phyloP scores from a whole-genome alignment of 1,140 invertebrate species.

The Megalopta genalis region DNA sequence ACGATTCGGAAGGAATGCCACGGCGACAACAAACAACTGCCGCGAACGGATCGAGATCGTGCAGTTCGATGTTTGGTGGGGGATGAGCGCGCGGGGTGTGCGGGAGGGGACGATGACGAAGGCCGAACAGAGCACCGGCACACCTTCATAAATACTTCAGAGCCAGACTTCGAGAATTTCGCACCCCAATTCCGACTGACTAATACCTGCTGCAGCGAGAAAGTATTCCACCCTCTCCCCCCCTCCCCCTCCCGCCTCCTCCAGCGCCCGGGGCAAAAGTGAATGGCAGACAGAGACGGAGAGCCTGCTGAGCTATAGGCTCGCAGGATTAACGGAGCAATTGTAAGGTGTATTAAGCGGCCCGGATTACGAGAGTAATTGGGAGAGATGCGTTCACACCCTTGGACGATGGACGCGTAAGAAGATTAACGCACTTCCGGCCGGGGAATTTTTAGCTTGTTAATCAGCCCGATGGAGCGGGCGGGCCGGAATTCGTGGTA shows the following conservation, averaged over 20 bases:
- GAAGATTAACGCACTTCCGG: too few species aligned
- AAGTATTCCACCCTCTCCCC: background rate
- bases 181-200: constrained; percentile 63
- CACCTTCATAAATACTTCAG: constrained; percentile 73
- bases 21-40: background rate
- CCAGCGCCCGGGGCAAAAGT: too few species aligned
- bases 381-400: too few species aligned
- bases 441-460: too few species aligned
- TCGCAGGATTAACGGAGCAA: constrained; percentile 9
- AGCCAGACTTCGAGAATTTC: constrained; percentile 68
- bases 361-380: too few species aligned
- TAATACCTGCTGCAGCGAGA: constrained; percentile 41
- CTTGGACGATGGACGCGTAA: too few species aligned
- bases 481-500: too few species aligned
- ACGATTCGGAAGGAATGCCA: constrained; percentile 49
- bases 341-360: background rate
- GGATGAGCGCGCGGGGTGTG: too few species aligned
- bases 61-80: too few species aligned
- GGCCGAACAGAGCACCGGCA: constrained; percentile 31
- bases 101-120: constrained; percentile 46
- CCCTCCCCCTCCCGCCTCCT: background rate
- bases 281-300: constrained; percentile 46
- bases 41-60: constrained; percentile 23
- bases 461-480: too few species aligned
- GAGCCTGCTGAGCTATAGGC: constrained; percentile 22